Conservation (phyloP, 2,888 invertebrate species). For the Onthophagus sagittarius region DNA sequence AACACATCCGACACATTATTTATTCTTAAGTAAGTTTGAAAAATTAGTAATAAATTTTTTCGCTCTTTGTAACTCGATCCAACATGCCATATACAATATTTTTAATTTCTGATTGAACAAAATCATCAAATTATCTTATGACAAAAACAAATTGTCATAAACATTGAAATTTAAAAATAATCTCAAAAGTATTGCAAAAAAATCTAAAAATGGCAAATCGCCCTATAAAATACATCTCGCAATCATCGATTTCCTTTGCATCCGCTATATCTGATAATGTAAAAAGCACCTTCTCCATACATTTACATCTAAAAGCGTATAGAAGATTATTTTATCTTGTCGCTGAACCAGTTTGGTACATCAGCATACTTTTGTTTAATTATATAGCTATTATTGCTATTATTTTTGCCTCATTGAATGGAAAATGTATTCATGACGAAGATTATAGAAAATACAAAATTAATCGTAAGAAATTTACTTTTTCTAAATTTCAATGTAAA, state of each 20-base stretch:
- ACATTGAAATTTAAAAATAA: too few relatives aligned
- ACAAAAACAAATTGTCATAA: too few relatives aligned
- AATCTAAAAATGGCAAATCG: too few relatives aligned
- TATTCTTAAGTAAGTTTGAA: too few relatives aligned
- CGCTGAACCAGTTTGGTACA: constrained; percentile 18
- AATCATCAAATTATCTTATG: too few relatives aligned
- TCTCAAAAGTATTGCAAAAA: too few relatives aligned
- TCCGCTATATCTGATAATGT: background rate
- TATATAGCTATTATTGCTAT: background rate
- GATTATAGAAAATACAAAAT: background rate
- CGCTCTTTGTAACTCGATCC: too few relatives aligned
- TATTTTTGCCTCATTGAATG: constrained; percentile 2
- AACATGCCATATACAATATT: too few relatives aligned
- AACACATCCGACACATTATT: too few relatives aligned
- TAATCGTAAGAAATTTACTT: constrained; percentile 1
- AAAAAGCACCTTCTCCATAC: background rate
- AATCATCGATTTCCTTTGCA: background rate
- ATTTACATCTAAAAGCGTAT: constrained; percentile 4
- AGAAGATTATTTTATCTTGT: constrained; percentile 6
- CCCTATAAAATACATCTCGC: background rate
- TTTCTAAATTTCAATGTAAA: background rate
- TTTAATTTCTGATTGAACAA: too few relatives aligned
- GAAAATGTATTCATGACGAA: background rate
- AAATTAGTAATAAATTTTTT: too few relatives aligned
- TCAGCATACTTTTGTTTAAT: background rate